A percentile compares a stretch with the other conserved stretches of the same genome.
Conservation (phyloP, 2,888 invertebrate genomes). For the Lasioglossum vierecki region DNA sequence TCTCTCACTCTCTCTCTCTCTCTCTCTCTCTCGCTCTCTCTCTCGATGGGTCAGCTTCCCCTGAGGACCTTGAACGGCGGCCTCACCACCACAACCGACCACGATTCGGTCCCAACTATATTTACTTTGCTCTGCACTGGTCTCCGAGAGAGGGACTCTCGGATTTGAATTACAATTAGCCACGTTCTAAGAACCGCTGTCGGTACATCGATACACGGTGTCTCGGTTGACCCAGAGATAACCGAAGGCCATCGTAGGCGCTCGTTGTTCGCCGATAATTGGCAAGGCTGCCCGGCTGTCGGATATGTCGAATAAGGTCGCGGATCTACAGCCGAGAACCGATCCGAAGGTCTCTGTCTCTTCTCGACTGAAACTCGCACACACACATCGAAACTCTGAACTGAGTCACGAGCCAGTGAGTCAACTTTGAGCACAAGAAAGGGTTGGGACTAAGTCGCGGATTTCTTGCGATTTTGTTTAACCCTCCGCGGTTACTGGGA, state of each 20-base stretch:
- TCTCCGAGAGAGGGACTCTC: neutral
- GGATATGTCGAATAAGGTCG: slow-evolving; percentile 62
- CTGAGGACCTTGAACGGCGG: slow-evolving; percentile 1
- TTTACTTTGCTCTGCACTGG: neutral
- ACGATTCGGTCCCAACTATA: neutral
- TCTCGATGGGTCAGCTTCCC: slow-evolving; percentile 13
- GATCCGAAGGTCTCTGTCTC: slow-evolving; percentile 38
- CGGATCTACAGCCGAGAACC: slow-evolving; percentile 50
- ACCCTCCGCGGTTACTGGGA: neutral
- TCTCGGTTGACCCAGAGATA: slow-evolving; percentile 48
- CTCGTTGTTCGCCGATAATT: slow-evolving; percentile 50
- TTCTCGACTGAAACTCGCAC: neutral
- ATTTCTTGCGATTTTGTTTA: neutral
- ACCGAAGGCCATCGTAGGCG: slow-evolving; percentile 56
- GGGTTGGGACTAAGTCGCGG: slow-evolving; percentile 2
- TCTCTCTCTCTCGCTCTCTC: too few relatives aligned
- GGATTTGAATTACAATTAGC: slow-evolving; percentile 29
- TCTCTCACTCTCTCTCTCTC: too few relatives aligned
- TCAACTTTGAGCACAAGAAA: slow-evolving; percentile 52
- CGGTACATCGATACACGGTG: slow-evolving; percentile 34
- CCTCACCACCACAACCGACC: neutral
- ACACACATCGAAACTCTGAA: slow-evolving; percentile 51
- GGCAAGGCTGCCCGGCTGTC: slow-evolving; percentile 53
- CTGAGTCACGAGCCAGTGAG: slow-evolving; percentile 59
- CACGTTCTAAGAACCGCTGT: neutral